Conservation (phyloP, 2,113 vertebrate genomes). For the Stigmatopora argus region DNA sequence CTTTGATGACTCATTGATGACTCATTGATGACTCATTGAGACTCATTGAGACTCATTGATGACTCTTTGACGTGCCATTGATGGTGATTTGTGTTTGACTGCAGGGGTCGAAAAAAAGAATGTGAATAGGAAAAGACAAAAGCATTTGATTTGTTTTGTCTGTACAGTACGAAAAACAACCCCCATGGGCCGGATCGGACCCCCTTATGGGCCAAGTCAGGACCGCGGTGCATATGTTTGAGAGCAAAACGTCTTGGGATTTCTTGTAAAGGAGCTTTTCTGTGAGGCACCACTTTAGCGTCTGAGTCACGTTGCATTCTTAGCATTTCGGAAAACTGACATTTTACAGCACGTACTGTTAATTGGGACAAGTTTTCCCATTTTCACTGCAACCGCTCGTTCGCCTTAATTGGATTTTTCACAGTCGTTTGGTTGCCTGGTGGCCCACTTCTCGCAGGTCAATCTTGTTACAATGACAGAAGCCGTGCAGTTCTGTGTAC, state of each 20-base stretch:
- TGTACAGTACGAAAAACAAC: too few relatives aligned
- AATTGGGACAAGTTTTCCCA: not conserved
- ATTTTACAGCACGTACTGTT: not conserved
- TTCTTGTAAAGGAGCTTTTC: constrained; percentile 22
- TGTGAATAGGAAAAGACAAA: too few relatives aligned
- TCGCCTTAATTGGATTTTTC: not conserved
- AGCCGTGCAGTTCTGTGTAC: constrained; percentile 53
- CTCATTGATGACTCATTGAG: too few relatives aligned
- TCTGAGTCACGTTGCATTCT: constrained; percentile 3
- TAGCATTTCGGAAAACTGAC: constrained; percentile 34
- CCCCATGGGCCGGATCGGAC: too few relatives aligned
- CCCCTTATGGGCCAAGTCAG: too few relatives aligned
- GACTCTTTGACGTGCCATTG: too few relatives aligned
- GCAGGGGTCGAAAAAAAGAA: too few relatives aligned
- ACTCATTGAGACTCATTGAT: too few relatives aligned
- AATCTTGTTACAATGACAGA: constrained; percentile 52
- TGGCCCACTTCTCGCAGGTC: constrained; percentile 30
- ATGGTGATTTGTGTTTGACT: too few relatives aligned
- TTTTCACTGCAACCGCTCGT: not conserved
- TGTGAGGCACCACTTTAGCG: constrained; percentile 4
- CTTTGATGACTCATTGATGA: too few relatives aligned
- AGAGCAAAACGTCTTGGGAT: constrained; percentile 5
- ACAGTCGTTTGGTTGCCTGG: not conserved
- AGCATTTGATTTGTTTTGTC: too few relatives aligned
- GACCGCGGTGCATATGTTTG: too few relatives aligned